Percentiles rank a stretch among this genome's conserved stretches.
phyloP scores from a whole-genome alignment of 2,888 invertebrate genomes.

The Ctena decussata region DNA sequence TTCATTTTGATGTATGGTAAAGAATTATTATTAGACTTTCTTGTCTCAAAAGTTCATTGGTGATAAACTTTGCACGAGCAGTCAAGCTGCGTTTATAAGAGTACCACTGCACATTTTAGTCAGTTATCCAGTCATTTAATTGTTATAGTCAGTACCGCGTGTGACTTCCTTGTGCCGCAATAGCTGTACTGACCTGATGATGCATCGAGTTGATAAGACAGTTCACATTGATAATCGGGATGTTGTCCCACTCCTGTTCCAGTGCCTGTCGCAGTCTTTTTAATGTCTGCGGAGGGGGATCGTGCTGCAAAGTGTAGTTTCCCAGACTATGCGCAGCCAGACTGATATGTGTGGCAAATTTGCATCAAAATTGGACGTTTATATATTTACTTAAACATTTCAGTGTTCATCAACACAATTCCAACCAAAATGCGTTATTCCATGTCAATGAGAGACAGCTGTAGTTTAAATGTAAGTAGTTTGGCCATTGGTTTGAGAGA shows the following conservation, averaged over 20 bases:
- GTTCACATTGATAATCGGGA: constrained; percentile 7
- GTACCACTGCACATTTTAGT: background rate
- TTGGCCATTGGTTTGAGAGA: too few relatives aligned
- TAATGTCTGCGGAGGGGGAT: background rate
- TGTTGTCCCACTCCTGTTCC: constrained; percentile 9
- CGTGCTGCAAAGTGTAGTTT: too few relatives aligned
- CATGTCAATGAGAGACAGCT: too few relatives aligned
- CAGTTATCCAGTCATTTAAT: background rate
- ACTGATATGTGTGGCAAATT: background rate
- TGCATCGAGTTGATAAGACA: constrained; percentile 1
- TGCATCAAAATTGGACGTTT: too few relatives aligned
- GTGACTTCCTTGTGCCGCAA: background rate
- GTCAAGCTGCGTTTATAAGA: background rate
- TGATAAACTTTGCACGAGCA: background rate
- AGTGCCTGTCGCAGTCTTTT: constrained; percentile 9
- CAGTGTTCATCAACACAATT: too few relatives aligned
- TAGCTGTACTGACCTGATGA: background rate
- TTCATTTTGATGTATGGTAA: too few relatives aligned
- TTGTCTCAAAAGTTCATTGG: background rate
- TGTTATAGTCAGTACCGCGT: constrained; percentile 3
- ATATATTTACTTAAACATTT: too few relatives aligned
- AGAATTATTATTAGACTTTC: background rate
- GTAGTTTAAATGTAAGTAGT: too few relatives aligned
- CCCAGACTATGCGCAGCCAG: too few relatives aligned
- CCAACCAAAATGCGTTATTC: too few relatives aligned